These are phyloP conservation scores for Heliconius himera DNA, from an alignment of 1,140 invertebrate species.

Conservation along the genomic window DNA sequence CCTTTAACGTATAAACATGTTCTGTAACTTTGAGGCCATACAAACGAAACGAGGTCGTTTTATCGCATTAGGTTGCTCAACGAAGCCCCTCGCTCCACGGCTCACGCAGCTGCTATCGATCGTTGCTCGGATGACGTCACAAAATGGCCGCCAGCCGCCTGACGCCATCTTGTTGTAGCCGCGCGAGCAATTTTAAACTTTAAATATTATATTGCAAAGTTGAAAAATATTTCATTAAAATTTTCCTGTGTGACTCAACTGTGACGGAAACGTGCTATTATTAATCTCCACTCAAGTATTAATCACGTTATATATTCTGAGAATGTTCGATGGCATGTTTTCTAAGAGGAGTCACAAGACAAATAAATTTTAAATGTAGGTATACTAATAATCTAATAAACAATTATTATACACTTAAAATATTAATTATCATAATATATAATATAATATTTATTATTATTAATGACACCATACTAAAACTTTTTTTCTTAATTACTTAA, in stretches of 20 bases:
- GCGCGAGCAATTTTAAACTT: not conserved
- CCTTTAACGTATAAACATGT: slow-evolving; percentile 23
- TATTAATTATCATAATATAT: no score
- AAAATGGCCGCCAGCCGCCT: slow-evolving; percentile 19
- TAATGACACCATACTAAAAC: no score
- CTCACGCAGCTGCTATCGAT: slow-evolving; percentile 42
- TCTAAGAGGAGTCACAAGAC: not conserved
- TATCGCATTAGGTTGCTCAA: slow-evolving; percentile 29
- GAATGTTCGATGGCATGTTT: slow-evolving; percentile 6
- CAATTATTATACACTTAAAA: no score
- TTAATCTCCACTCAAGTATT: not conserved
- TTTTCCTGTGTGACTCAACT: slow-evolving; percentile 12
- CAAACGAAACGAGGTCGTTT: slow-evolving; percentile 41
- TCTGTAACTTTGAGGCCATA: slow-evolving; percentile 27
- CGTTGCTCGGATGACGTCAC: slow-evolving; percentile 39
- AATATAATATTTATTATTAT: no score
- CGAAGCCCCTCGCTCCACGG: slow-evolving; percentile 23
- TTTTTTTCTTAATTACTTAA: not conserved
- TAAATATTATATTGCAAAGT: not conserved
- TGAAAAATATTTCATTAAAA: not conserved
- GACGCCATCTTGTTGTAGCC: slow-evolving; percentile 37
- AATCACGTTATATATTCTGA: slow-evolving; percentile 4
- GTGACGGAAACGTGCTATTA: slow-evolving; percentile 7
- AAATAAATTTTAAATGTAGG: not conserved
- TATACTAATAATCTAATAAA: no score